Evolutionary conservation across 1,140 invertebrate species (phyloP), one percentile per base, ranked within the genome.

Genomic region (Muscidifurax raptorellus): DNA sequence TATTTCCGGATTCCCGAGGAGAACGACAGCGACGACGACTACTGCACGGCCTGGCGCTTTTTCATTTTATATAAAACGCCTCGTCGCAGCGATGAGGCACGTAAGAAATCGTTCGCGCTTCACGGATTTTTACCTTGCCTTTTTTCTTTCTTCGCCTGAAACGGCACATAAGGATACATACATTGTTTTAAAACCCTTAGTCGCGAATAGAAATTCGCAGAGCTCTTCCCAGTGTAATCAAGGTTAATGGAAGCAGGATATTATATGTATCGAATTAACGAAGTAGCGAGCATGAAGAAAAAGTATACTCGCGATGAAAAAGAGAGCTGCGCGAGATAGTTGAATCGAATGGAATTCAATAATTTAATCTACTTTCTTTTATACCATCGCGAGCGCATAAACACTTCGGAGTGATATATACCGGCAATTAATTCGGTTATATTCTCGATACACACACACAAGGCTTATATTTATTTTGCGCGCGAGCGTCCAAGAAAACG

Each of bases 391-490:
- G 1, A 75, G 9, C 72, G 80, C 80, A 76, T 82, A 82, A 82
- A 82, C 72, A 75, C 64, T 76, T 82, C 80, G 40, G 7, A 76
- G 52, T 82, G 80, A 82, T 82, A 82, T 82, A 82, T 76, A 9
- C 32, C 32, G 59, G 80, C 72, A 82, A 82, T 82, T 82, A 76
- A 82, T 82, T 76, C 22, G n/a, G 47, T 66, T 82, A 40, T 44
- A 22, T 22, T 22, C 52, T 5, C 22, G 15, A 4, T 47, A 64
- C 47, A 71, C 80, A 82, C 64, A 82, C 32, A 40, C 64, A 66
- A 52, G 22, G 80, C 72, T 83, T 77, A 83, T 83, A 59, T 76
- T 83, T 25, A 69, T 77, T 77, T 77, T 77, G 74, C 36, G 32
- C 12, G 2, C 32, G 12, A 36, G 22, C 71, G 9, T 30, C 22